phyloP scores from a whole-genome alignment of 2,888 invertebrate species.

The Diogma glabrata region DNA sequence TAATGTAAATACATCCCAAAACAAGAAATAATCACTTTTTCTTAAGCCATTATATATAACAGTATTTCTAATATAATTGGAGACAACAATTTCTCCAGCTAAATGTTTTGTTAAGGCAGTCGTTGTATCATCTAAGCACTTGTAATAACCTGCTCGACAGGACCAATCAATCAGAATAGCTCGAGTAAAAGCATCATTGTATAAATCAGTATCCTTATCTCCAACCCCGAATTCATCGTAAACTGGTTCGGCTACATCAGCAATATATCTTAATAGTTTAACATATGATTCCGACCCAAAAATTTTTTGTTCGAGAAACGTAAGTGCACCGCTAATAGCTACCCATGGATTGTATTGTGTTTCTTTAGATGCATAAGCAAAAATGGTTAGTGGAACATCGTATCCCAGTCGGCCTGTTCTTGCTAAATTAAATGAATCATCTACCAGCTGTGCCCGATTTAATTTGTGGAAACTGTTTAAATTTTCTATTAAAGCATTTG shows the following conservation, averaged over 20 bases:
- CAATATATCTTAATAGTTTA: not conserved
- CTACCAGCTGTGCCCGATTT: conserved; percentile 69
- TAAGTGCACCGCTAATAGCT: not conserved
- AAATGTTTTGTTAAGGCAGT: not conserved
- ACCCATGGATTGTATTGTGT: conserved; percentile 54
- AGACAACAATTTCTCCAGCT: no score
- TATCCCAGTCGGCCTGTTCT: conserved; percentile 26
- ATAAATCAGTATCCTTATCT: not conserved
- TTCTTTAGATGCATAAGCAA: conserved; percentile 45
- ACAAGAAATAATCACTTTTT: no score
- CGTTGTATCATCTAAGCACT: not conserved
- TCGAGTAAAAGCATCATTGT: not conserved
- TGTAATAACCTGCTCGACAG: not conserved
- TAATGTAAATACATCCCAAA: no score
- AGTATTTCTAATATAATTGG: no score
- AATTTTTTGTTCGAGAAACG: not conserved
- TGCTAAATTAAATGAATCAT: conserved; percentile 54
- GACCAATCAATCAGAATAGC: not conserved
- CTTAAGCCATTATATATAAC: no score
- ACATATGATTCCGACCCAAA: not conserved
- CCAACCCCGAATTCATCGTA: not conserved
- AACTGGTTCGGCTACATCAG: not conserved
- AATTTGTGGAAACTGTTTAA: conserved; percentile 35
- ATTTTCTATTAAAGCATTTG: not conserved
- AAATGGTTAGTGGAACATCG: conserved; percentile 42